phyloP scores from a whole-genome alignment of 2,888 invertebrate genomes.

The Callyntrura sp. region DNA sequence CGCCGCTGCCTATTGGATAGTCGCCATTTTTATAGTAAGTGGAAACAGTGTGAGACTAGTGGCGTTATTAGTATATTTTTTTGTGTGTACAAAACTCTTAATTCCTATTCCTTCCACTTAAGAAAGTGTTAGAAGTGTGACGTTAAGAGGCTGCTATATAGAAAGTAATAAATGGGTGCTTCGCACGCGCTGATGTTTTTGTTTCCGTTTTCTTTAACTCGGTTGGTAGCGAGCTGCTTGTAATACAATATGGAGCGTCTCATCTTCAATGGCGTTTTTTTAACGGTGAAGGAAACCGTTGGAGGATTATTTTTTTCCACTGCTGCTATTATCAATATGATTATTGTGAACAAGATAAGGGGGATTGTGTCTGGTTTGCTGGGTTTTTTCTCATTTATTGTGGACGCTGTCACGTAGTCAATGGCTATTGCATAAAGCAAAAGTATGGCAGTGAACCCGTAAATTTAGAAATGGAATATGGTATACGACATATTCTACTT shows the following conservation, averaged over 20 bases:
- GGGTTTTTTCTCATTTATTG: conserved; percentile 17
- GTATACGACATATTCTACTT: too few relatives aligned
- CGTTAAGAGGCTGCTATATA: conserved; percentile 75
- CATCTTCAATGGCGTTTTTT: not conserved
- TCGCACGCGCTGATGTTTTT: conserved; percentile 56
- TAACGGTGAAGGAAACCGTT: not conserved
- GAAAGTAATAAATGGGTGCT: conserved; percentile 68
- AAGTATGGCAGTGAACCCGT: too few relatives aligned
- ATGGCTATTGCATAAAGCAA: too few relatives aligned
- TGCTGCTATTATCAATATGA: conserved; percentile 17
- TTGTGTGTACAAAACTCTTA: conserved; percentile 50
- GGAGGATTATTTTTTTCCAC: not conserved
- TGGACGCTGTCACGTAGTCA: too few relatives aligned
- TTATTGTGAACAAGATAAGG: conserved; percentile 34
- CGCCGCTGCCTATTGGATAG: conserved; percentile 51
- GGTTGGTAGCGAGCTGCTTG: not conserved
- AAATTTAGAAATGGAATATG: too few relatives aligned
- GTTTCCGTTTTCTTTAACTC: not conserved
- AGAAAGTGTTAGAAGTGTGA: conserved; percentile 71
- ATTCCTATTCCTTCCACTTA: conserved; percentile 60
- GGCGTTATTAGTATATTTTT: not conserved
- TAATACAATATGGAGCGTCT: not conserved
- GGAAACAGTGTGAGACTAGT: not conserved
- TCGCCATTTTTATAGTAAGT: conserved; percentile 23
- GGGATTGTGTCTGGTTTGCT: conserved; percentile 43